phyloP scores from a whole-genome alignment of 2,113 vertebrate genomes.

The Gorsachius goisagi region DNA sequence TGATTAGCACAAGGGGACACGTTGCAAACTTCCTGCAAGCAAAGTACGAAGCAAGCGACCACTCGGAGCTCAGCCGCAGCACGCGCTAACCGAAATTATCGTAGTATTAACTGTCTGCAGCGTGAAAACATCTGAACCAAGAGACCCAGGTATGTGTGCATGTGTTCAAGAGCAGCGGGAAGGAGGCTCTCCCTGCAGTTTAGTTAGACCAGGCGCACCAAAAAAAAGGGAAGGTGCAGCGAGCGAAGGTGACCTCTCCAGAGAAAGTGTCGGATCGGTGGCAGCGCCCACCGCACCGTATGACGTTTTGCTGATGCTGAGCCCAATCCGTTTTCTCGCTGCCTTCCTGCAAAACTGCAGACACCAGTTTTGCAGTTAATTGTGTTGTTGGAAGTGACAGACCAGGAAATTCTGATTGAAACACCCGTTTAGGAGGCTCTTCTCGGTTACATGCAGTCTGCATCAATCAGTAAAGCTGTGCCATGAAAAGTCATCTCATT shows the following conservation, averaged over 20 bases:
- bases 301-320: neutral
- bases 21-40: neutral
- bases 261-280: rapidly evolving
- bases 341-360: neutral
- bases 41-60: rapidly evolving
- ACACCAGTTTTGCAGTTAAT: neutral
- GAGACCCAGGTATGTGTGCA: neutral
- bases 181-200: rapidly evolving
- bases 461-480: constrained; percentile 4
- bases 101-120: neutral
- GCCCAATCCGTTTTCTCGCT: rapidly evolving
- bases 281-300: rapidly evolving
- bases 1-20: rapidly evolving
- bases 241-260: rapidly evolving
- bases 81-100: rapidly evolving
- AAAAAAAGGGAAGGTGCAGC: neutral
- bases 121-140: rapidly evolving
- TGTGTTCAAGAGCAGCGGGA: rapidly evolving
- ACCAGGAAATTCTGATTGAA: constrained; percentile 46
- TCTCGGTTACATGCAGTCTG: neutral
- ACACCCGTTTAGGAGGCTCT: neutral
- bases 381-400: constrained; percentile 30
- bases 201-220: neutral
- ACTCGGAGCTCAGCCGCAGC: neutral
- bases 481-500: neutral